These are phyloP conservation scores for Drosophila sproati DNA, from an alignment of 1,140 invertebrate species.

Conservation along the genomic window DNA sequence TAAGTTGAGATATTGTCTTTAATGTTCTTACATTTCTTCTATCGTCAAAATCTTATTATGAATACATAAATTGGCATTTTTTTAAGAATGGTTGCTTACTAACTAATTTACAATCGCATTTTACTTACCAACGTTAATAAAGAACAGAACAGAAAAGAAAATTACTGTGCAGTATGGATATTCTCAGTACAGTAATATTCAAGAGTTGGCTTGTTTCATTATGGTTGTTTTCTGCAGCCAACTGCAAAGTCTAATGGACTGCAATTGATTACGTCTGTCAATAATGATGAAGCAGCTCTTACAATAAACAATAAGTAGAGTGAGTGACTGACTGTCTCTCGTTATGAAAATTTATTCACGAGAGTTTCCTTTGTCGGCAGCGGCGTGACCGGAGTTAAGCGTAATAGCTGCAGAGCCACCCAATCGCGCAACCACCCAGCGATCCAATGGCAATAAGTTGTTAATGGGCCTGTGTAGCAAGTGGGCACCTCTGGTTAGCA, in stretches of 20 bases:
- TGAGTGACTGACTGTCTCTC: slow-evolving; percentile 38
- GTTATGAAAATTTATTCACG: slow-evolving; percentile 57
- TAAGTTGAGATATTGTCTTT: not conserved
- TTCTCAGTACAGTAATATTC: slow-evolving; percentile 8
- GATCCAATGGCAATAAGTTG: slow-evolving; percentile 45
- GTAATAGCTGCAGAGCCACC: not conserved
- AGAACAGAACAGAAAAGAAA: not conserved
- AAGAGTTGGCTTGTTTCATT: slow-evolving; percentile 17
- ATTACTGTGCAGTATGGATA: not conserved
- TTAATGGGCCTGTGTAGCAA: slow-evolving; percentile 50
- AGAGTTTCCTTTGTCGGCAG: slow-evolving; percentile 32
- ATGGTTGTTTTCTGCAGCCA: slow-evolving; percentile 36
- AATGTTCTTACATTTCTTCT: not conserved
- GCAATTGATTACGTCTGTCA: slow-evolving; percentile 68
- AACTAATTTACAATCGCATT: not conserved
- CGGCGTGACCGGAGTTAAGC: slow-evolving; percentile 21
- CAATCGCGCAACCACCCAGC: not conserved
- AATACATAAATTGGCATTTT: not conserved
- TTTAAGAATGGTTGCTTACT: not conserved
- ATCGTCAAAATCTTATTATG: not conserved
- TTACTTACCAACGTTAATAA: not conserved
- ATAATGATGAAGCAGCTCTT: slow-evolving; percentile 54
- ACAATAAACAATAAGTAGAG: slow-evolving; percentile 43
- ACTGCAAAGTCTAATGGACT: slow-evolving; percentile 62
- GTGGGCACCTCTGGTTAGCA: slow-evolving; percentile 47